phyloP scores from a whole-genome alignment of 2,888 invertebrate genomes.

The Nymphalis urticae region DNA sequence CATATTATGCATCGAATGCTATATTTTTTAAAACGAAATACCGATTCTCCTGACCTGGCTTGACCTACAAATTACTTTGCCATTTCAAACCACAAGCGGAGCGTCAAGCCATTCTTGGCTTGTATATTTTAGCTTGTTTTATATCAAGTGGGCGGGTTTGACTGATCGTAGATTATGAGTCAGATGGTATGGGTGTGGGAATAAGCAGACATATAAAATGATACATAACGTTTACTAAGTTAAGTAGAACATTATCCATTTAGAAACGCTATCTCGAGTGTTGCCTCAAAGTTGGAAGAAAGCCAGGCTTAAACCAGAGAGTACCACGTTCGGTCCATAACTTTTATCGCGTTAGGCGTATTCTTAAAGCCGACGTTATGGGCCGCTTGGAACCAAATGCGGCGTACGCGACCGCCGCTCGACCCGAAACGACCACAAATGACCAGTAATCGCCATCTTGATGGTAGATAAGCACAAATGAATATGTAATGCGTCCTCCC shows the following conservation, averaged over 20 bases:
- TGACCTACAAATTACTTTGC: constrained; percentile 23
- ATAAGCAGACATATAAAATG: constrained; percentile 48
- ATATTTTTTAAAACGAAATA: constrained; percentile 3
- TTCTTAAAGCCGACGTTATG: constrained; percentile 32
- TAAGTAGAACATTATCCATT: constrained; percentile 46
- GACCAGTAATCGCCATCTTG: constrained; percentile 67
- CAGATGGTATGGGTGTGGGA: constrained; percentile 72
- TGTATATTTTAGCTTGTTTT: constrained; percentile 25
- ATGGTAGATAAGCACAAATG: constrained; percentile 77
- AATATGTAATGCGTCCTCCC: constrained; percentile 77
- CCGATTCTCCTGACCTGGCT: constrained; percentile 9
- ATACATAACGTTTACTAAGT: constrained; percentile 32
- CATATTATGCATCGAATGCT: not conserved
- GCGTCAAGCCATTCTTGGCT: constrained; percentile 11
- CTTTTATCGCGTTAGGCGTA: constrained; percentile 53
- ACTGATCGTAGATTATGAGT: constrained; percentile 64
- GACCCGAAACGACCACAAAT: constrained; percentile 59
- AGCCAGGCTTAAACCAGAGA: constrained; percentile 68
- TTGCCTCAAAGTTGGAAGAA: constrained; percentile 62
- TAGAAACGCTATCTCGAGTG: constrained; percentile 55
- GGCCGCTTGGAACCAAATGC: constrained; percentile 52
- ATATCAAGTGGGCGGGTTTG: constrained; percentile 60
- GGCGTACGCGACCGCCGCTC: constrained; percentile 52
- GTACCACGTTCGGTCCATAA: constrained; percentile 57
- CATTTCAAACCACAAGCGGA: constrained; percentile 19